Conservation (phyloP, 2,797 vertebrate species). For the Acanthurus tractus region DNA sequence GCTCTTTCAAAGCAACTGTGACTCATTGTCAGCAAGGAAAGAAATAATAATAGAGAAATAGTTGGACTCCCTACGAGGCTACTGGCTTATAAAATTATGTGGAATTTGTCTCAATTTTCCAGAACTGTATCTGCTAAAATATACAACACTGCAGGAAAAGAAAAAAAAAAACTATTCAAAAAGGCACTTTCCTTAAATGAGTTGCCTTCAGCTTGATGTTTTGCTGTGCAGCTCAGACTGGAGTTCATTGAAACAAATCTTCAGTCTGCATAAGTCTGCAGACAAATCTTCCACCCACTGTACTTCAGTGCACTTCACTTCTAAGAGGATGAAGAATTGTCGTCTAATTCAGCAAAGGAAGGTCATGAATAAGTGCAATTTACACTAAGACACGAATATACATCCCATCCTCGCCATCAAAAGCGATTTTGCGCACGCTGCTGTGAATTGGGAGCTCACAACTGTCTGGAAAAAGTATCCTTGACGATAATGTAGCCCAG, state of each 20-base stretch:
- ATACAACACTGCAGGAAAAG: slow-evolving; percentile 37
- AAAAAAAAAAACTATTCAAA: slow-evolving; percentile 12
- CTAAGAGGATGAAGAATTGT: slow-evolving; percentile 19
- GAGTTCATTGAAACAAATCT: slow-evolving; percentile 58
- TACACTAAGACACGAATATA: slow-evolving; percentile 15
- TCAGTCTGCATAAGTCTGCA: slow-evolving; percentile 22
- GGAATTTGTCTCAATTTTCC: neutral
- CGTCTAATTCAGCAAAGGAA: slow-evolving; percentile 47
- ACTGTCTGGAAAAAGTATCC: slow-evolving; percentile 36
- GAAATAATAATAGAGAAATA: neutral
- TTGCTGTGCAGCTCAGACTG: slow-evolving; percentile 10
- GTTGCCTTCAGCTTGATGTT: slow-evolving; percentile 25
- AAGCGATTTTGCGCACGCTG: neutral
- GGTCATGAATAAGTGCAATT: slow-evolving; percentile 34
- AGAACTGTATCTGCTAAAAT: slow-evolving; percentile 12
- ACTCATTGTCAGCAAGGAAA: neutral
- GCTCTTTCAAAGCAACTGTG: neutral
- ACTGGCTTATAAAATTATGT: neutral
- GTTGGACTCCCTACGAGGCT: neutral
- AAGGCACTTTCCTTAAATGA: slow-evolving; percentile 21
- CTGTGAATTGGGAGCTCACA: slow-evolving; percentile 27
- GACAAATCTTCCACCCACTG: slow-evolving; percentile 22
- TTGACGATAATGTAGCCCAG: slow-evolving; percentile 23
- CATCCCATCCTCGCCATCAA: neutral
- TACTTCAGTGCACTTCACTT: neutral